phyloP scores from a whole-genome alignment of 2,888 invertebrate genomes.

The Volucella bombylans region DNA sequence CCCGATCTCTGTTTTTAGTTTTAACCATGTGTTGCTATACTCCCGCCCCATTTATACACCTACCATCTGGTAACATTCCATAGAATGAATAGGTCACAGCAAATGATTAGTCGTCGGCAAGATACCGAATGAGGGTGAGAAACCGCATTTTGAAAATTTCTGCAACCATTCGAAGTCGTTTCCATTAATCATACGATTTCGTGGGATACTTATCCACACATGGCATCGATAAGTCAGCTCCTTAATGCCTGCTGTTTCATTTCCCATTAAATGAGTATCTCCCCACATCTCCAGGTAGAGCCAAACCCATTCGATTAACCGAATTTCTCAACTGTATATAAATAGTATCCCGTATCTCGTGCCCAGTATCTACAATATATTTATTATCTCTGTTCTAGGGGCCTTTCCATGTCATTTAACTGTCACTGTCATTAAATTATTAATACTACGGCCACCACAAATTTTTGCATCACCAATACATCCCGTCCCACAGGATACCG shows the following conservation, averaged over 20 bases:
- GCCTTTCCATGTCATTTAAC: conserved; percentile 54
- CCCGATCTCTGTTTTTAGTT: neutral
- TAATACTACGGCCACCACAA: conserved; percentile 35
- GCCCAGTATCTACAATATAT: neutral
- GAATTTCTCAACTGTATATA: conserved; percentile 3
- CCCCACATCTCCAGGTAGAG: neutral
- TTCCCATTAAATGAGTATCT: neutral
- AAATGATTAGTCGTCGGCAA: too few species aligned
- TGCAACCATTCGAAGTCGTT: too few species aligned
- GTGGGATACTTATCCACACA: too few species aligned
- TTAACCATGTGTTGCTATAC: too few species aligned
- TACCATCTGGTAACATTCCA: too few species aligned
- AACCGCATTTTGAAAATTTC: too few species aligned
- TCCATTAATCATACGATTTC: too few species aligned
- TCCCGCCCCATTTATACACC: too few species aligned
- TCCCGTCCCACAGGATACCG: neutral
- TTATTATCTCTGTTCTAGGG: conserved; percentile 24
- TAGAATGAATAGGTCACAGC: too few species aligned
- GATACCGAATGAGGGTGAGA: too few species aligned
- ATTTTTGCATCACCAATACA: conserved; percentile 8
- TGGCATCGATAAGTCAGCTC: too few species aligned
- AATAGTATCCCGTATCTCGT: neutral
- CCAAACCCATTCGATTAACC: conserved; percentile 1
- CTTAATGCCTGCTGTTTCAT: neutral
- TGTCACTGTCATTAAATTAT: conserved; percentile 66